These are phyloP conservation scores for Ceratina japonica DNA, from an alignment of 1,140 invertebrate genomes.

Conservation along the genomic window DNA sequence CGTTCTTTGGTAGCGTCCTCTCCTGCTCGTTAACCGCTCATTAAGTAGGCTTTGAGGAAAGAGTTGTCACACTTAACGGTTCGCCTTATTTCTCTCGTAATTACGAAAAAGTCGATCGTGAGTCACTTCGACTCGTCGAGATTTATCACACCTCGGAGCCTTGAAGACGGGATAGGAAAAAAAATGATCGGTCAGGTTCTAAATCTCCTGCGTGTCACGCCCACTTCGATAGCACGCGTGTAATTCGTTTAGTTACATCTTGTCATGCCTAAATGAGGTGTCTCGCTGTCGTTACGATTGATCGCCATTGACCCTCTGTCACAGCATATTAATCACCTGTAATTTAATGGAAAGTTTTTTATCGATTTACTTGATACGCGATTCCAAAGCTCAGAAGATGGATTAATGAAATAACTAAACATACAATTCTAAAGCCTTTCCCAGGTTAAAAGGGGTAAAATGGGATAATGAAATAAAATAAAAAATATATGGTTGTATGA, in stretches of 20 bases:
- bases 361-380: too few species aligned
- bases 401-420: too few species aligned
- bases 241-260: constrained; percentile 27
- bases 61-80: constrained; percentile 17
- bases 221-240: not conserved
- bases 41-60: not conserved
- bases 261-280: not conserved
- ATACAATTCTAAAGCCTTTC: too few species aligned
- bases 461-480: too few species aligned
- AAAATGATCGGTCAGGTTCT: not conserved
- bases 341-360: too few species aligned
- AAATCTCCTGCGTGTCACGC: not conserved
- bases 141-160: not conserved
- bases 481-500: not conserved
- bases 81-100: not conserved
- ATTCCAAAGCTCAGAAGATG: too few species aligned
- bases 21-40: not conserved
- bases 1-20: not conserved
- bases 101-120: too few species aligned
- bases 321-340: too few species aligned
- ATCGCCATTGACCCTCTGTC: too few species aligned
- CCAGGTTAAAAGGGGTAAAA: too few species aligned
- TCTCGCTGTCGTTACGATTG: too few species aligned
- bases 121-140: not conserved
- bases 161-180: not conserved